Base-by-base conservation (phyloP, 2,888 invertebrate genomes). In the Eristalis pertinax region DNA sequence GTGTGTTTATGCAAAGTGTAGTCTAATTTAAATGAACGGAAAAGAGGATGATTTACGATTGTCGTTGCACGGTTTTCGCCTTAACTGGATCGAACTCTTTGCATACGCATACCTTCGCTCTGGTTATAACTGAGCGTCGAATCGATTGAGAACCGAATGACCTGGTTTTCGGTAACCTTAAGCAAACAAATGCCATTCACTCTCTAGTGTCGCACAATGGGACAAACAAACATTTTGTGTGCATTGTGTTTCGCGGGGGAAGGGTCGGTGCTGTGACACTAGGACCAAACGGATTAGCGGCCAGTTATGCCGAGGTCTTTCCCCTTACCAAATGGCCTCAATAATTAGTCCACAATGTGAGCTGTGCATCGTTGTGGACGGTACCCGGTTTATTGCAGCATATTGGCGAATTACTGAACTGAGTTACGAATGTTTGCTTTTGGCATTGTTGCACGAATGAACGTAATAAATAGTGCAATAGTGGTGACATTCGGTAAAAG, bases 101-200 rank as follows among this genome's bases (percentile, higher is more conserved):
- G 86, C 78, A 63, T 65, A 74, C 64, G 82, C 78, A 63, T 65
- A 74, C 64, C 63, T 63, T 65, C 41, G 13, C 13, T 13, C 11
- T 0, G 26, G n/a, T n/a, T n/a, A n/a, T n/a, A n/a, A n/a, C n/a
- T 13, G 4, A 32, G 7, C 35, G 26, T 38, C 13, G 22, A 60
- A 43, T 70, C 70, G 69, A 69, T 69, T 38, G 68, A 43, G 64
- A n/a, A n/a, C 32, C 8, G 78, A 74, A 74, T 86, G 86, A 82
- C 86, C 86, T 86, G 86, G 75, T 82, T 86, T 82, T 82, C 73
- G 82, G 86, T 78, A 86, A 86, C 78, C 78, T 86, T 82, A 78
- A 86, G 82, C 74, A 86, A 85, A 85, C 85, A 85, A 65, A 77
- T 65, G 26, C 58, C 43, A 62, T 43, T 69, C 77, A 82, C 73